Conservation (phyloP, 2,888 invertebrate genomes). For the Merodon equestris region DNA sequence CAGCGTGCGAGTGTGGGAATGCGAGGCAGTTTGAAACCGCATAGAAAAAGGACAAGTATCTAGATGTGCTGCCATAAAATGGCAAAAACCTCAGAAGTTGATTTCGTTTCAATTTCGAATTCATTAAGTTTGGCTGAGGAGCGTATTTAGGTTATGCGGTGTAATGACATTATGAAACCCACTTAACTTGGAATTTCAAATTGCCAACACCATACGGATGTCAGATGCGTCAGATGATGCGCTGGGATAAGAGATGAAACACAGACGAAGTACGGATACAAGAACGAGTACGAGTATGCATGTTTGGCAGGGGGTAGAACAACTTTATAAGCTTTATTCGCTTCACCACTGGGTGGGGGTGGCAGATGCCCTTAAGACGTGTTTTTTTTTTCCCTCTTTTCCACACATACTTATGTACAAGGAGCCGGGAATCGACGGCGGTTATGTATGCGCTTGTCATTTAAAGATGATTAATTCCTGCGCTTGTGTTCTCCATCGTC, state of each 20-base stretch:
- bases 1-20: constrained; percentile 31
- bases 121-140: constrained; percentile 68
- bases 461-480: constrained; percentile 60
- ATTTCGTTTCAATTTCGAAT: constrained; percentile 68
- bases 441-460: constrained; percentile 63
- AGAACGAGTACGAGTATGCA: neutral
- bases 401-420: constrained; percentile 8
- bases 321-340: constrained; percentile 61
- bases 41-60: constrained; percentile 7
- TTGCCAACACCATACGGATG: constrained; percentile 59
- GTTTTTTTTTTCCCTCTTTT: constrained; percentile 23
- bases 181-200: constrained; percentile 63
- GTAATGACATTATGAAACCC: constrained; percentile 68
- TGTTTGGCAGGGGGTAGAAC: constrained; percentile 22
- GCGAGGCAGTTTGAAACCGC: constrained; percentile 3
- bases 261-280: constrained; percentile 7
- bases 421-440: constrained; percentile 53
- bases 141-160: constrained; percentile 68
- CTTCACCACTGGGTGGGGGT: constrained; percentile 18
- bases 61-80: constrained; percentile 39
- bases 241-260: constrained; percentile 36
- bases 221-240: constrained; percentile 48
- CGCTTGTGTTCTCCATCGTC: constrained; percentile 54
- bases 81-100: constrained; percentile 67
- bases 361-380: constrained; percentile 25